These are phyloP conservation scores for Psococerastis gibbosa DNA, from an alignment of 2,888 invertebrate genomes.

Conservation along the genomic window DNA sequence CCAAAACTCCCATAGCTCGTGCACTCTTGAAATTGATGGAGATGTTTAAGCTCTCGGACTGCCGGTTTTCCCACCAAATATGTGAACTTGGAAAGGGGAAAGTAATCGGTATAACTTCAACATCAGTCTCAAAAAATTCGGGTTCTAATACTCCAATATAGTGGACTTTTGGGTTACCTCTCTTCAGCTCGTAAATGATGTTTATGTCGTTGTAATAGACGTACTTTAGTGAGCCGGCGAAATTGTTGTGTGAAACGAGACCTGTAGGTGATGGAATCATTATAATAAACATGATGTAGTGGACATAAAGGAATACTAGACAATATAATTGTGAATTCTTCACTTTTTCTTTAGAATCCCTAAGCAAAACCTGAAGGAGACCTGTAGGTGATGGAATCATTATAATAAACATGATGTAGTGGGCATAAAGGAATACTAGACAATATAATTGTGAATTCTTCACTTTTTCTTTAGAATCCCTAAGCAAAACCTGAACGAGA, in stretches of 20 bases:
- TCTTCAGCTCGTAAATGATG: conserved; percentile 70
- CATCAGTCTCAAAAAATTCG: conserved; percentile 65
- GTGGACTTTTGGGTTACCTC: conserved; percentile 68
- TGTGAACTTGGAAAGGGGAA: conserved; percentile 81
- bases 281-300: not conserved
- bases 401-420: too few species aligned
- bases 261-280: conserved; percentile 26
- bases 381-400: conserved; percentile 25
- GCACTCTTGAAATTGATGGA: conserved; percentile 76
- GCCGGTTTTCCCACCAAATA: conserved; percentile 67
- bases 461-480: not conserved
- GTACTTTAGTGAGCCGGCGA: conserved; percentile 76
- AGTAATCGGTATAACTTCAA: conserved; percentile 74
- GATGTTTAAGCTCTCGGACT: conserved; percentile 47
- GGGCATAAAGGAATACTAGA: not conserved
- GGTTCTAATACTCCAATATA: conserved; percentile 61
- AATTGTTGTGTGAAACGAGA: conserved; percentile 62
- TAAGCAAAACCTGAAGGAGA: too few species aligned
- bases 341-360: not conserved
- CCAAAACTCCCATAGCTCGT: conserved; percentile 63
- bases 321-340: not conserved
- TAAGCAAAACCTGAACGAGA: too few species aligned
- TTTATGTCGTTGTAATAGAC: conserved; percentile 87
- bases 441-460: not conserved
- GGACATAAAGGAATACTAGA: not conserved